A percentile compares a stretch with the other conserved stretches of the same genome.
phyloP scores from a whole-genome alignment of 2,888 invertebrate species.

The Sinelater perroti region DNA sequence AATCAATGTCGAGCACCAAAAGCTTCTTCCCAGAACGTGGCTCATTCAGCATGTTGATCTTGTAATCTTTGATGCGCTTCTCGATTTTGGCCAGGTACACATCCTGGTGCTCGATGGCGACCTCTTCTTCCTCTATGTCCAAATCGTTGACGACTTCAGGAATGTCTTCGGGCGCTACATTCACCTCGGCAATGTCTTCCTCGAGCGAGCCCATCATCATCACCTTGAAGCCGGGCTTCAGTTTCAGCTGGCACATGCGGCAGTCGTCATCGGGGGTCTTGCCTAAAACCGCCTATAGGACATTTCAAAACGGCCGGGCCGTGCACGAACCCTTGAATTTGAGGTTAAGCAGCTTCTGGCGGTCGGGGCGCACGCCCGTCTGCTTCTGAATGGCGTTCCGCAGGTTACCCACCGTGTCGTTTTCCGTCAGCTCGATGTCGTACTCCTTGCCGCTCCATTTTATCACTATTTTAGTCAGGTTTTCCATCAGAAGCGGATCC shows the following conservation, averaged over 20 bases:
- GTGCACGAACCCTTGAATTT: slow-evolving; percentile 83
- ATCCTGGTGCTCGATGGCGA: slow-evolving; percentile 72
- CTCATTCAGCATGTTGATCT: slow-evolving; percentile 82
- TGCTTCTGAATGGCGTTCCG: slow-evolving; percentile 86
- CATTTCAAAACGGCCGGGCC: too few species aligned
- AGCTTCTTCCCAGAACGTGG: slow-evolving; percentile 87
- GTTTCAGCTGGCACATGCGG: slow-evolving; percentile 75
- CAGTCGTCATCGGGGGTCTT: slow-evolving; percentile 85
- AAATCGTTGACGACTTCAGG: slow-evolving; percentile 92
- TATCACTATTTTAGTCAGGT: slow-evolving; percentile 69
- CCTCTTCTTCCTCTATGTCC: slow-evolving; percentile 89
- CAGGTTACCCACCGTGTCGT: slow-evolving; percentile 82
- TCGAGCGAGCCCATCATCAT: slow-evolving; percentile 98
- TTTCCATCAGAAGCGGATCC: too few species aligned
- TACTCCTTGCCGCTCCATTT: slow-evolving; percentile 96
- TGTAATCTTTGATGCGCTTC: slow-evolving; percentile 83
- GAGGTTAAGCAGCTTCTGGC: slow-evolving; percentile 92
- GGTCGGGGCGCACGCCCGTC: slow-evolving; percentile 90
- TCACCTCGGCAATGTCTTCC: slow-evolving; percentile 87
- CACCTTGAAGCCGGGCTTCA: slow-evolving; percentile 89
- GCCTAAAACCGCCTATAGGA: slow-evolving; percentile 64
- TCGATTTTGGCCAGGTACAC: slow-evolving; percentile 83
- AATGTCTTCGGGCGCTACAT: slow-evolving; percentile 79
- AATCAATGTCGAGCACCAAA: slow-evolving; percentile 94
- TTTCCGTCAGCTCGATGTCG: slow-evolving; percentile 78